Percentiles rank a stretch among this genome's conserved stretches.
Evolutionary conservation across 2,888 invertebrate genomes (phyloP).

Genomic region (Galeruca laticollis): DNA sequence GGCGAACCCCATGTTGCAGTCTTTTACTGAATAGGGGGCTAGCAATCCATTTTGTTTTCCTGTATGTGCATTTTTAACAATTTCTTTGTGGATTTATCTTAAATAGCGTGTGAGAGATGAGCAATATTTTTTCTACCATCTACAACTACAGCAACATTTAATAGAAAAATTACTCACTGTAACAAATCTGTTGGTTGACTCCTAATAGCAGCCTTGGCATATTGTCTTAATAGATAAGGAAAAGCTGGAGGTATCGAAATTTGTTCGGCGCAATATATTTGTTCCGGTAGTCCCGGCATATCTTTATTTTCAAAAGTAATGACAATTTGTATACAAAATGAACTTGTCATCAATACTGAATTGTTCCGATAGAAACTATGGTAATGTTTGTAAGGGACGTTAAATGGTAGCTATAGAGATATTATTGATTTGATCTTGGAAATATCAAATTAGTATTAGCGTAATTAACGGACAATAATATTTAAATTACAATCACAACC

Average conservation of each 20-base stretch:
- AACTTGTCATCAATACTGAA: neutral
- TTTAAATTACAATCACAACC: neutral
- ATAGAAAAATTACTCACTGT: conserved; percentile 58
- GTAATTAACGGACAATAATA: neutral
- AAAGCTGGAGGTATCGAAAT: conserved; percentile 86
- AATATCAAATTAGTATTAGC: neutral
- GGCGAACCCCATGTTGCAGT: too few species aligned
- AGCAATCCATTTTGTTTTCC: too few species aligned
- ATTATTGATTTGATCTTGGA: neutral
- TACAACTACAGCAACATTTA: neutral
- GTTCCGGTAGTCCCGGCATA: conserved; percentile 75
- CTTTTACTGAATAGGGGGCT: too few species aligned
- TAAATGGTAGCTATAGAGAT: conserved; percentile 12
- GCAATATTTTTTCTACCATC: neutral
- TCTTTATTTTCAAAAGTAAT: neutral
- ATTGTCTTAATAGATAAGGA: conserved; percentile 86
- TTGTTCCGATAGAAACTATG: neutral
- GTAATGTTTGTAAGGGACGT: conserved; percentile 11
- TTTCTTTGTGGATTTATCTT: neutral
- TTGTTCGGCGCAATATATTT: conserved; percentile 85
- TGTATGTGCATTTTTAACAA: neutral
- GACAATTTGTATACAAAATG: neutral
- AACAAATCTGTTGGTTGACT: conserved; percentile 90
- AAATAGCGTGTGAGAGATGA: neutral
- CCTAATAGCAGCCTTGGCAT: conserved; percentile 90